These are phyloP conservation scores for Protophormia terraenovae DNA, from an alignment of 2,888 invertebrate species.

Conservation along the genomic window DNA sequence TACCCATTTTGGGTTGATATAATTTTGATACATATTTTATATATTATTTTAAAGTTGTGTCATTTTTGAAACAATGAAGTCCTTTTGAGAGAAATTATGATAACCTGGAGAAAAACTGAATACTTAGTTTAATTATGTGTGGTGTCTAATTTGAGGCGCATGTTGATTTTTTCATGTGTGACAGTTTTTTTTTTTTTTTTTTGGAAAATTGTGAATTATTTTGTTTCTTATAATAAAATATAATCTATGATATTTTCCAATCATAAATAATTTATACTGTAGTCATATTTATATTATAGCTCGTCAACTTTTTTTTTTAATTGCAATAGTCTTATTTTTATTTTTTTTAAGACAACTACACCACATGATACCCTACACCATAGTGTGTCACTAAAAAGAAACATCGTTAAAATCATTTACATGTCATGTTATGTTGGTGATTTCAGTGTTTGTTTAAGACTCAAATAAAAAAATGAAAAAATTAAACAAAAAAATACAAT, in stretches of 20 bases:
- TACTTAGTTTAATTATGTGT: too few relatives aligned
- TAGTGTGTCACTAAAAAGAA: neutral
- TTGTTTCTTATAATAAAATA: neutral
- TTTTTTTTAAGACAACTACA: neutral
- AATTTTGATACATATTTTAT: too few relatives aligned
- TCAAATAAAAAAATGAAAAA: neutral
- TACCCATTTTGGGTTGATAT: too few relatives aligned
- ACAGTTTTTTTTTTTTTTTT: too few relatives aligned
- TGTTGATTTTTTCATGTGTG: too few relatives aligned
- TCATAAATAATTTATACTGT: neutral
- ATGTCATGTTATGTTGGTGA: conserved; percentile 25
- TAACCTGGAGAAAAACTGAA: too few relatives aligned
- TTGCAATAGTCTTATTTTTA: neutral
- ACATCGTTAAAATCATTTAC: conserved; percentile 28
- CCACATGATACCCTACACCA: conserved; percentile 15
- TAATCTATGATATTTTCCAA: neutral
- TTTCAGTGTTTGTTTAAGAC: conserved; percentile 18
- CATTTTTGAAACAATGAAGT: too few relatives aligned
- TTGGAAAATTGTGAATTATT: neutral
- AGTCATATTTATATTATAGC: too few relatives aligned
- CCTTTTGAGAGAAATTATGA: too few relatives aligned
- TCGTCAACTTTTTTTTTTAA: neutral
- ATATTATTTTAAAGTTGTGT: too few relatives aligned
- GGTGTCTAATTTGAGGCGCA: too few relatives aligned
- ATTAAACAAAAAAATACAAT: neutral